phyloP scores from a whole-genome alignment of 2,888 invertebrate species.

The Drosophila picticornis region DNA sequence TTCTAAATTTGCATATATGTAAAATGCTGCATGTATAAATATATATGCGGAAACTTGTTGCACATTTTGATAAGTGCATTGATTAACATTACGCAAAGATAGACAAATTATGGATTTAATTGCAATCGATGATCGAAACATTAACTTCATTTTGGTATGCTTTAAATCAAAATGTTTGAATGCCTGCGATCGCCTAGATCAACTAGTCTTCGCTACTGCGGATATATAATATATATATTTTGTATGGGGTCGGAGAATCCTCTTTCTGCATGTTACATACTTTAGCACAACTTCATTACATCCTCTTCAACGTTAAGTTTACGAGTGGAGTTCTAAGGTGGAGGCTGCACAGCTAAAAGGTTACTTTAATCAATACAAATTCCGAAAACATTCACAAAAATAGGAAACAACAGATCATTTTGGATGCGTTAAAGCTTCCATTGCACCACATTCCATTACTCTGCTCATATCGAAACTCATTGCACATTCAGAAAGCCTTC shows the following conservation, averaged over 20 bases:
- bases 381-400: neutral
- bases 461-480: neutral
- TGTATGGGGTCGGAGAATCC: rapidly evolving
- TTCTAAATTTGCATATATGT: neutral
- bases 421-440: neutral
- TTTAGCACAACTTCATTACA: neutral
- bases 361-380: neutral
- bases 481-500: neutral
- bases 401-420: neutral
- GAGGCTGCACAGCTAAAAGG: neutral
- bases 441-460: neutral
- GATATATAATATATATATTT: neutral
- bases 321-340: neutral
- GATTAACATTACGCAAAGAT: neutral
- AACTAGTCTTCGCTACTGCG: neutral
- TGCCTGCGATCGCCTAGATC: neutral
- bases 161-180: neutral
- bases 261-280: neutral
- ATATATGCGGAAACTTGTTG: neutral
- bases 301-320: neutral
- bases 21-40: neutral
- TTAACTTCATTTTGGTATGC: neutral
- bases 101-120: neutral
- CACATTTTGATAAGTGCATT: no score
- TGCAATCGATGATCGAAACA: neutral